These are phyloP conservation scores for Lithobates pipiens DNA, from an alignment of 2,797 vertebrate species.

Conservation along the genomic window DNA sequence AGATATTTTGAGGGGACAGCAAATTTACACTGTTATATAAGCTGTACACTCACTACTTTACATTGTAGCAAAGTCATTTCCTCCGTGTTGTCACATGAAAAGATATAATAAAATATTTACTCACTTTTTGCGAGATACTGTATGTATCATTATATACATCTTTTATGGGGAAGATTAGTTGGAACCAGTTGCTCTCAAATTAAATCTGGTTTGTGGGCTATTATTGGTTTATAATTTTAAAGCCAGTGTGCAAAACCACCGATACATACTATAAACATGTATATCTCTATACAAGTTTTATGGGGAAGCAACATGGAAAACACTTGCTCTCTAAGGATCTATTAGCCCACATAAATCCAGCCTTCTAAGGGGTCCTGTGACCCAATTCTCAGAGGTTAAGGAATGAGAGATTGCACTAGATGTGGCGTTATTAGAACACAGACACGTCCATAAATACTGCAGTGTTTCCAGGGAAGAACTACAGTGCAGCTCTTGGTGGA, in stretches of 20 bases:
- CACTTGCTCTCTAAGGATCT: not conserved
- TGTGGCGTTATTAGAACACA: not conserved
- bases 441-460: slow-evolving; percentile 10
- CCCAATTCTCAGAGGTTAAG: slow-evolving; percentile 38
- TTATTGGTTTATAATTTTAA: not conserved
- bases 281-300: not conserved
- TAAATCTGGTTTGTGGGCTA: not conserved
- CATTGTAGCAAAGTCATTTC: too few relatives aligned
- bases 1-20: too few relatives aligned
- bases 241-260: not conserved
- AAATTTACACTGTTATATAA: too few relatives aligned
- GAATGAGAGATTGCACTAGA: slow-evolving; percentile 5
- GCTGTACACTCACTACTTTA: too few relatives aligned
- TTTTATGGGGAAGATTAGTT: too few relatives aligned
- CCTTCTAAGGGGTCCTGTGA: not conserved
- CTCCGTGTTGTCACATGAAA: too few relatives aligned
- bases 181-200: not conserved
- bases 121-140: too few relatives aligned
- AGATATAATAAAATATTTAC: too few relatives aligned
- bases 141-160: too few relatives aligned
- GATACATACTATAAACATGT: not conserved
- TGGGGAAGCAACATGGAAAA: not conserved
- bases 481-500: slow-evolving; percentile 44
- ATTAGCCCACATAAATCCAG: slow-evolving; percentile 8
- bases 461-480: slow-evolving; percentile 40